Evolutionary conservation across 2,113 vertebrate species (phyloP).

Genomic region (Sorex araneus): DNA sequence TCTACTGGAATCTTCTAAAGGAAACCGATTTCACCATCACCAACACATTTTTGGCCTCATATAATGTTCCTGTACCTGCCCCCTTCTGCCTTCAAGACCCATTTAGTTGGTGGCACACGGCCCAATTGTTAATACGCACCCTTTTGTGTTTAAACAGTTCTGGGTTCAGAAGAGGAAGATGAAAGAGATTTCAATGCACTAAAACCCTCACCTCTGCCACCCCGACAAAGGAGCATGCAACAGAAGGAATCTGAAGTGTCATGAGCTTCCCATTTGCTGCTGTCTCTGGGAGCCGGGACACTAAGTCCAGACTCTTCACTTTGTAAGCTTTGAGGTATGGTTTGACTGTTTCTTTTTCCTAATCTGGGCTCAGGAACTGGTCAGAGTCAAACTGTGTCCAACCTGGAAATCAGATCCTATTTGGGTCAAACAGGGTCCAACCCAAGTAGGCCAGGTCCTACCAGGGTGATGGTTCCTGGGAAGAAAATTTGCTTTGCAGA

Average conservation of each 20-base stretch:
- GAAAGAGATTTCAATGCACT: no score
- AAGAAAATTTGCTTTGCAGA: no score
- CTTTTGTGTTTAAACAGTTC: neutral
- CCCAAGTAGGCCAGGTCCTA: neutral
- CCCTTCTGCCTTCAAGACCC: neutral
- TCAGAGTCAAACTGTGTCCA: accelerated
- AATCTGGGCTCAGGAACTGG: accelerated
- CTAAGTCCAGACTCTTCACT: neutral
- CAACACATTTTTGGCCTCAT: neutral
- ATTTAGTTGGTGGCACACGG: no score
- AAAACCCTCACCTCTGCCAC: no score
- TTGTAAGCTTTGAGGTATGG: no score
- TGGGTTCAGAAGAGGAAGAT: neutral
- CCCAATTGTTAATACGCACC: no score
- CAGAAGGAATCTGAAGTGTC: no score
- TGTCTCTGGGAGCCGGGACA: no score
- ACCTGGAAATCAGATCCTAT: neutral
- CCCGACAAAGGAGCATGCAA: neutral
- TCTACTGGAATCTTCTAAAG: neutral
- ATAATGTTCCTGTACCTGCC: neutral
- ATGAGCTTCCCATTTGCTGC: accelerated
- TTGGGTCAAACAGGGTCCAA: neutral
- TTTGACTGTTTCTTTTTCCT: neutral
- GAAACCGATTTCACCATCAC: neutral
- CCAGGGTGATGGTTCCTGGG: no score